A percentile compares a stretch with the other conserved stretches of the same genome.
Evolutionary conservation across 2,113 vertebrate species (phyloP).

Genomic region (Boleophthalmus pectinirostris): DNA sequence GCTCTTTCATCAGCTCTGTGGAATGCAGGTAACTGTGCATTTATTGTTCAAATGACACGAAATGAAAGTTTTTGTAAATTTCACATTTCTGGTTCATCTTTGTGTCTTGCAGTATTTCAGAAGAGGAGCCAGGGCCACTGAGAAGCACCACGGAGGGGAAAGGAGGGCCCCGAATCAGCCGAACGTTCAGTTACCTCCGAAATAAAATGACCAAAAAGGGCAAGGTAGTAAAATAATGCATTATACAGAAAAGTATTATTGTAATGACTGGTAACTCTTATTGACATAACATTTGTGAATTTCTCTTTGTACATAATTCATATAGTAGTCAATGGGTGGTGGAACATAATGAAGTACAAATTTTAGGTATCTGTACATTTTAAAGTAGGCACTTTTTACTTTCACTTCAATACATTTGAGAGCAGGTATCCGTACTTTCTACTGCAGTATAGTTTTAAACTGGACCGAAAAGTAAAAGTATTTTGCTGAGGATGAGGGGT

Average conservation of each 20-base stretch:
- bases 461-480: no score
- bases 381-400: no score
- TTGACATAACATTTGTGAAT: not conserved
- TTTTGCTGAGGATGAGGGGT: no score
- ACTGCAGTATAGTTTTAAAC: no score
- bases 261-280: not conserved
- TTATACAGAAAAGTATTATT: not conserved
- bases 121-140: slow-evolving; percentile 82
- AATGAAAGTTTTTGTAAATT: not conserved
- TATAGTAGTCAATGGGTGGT: no score
- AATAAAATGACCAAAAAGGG: slow-evolving; percentile 95
- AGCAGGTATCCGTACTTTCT: no score
- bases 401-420: no score
- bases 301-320: not conserved
- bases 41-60: not conserved
- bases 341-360: no score
- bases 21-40: slow-evolving; percentile 79
- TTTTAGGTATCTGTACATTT: no score
- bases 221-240: slow-evolving; percentile 68
- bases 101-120: slow-evolving; percentile 79
- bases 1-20: slow-evolving; percentile 69
- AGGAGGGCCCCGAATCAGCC: slow-evolving; percentile 88
- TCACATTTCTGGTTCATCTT: not conserved
- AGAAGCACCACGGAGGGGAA: slow-evolving; percentile 82
- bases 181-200: slow-evolving; percentile 95